Base-by-base conservation (phyloP, 2,797 vertebrate species). In the Platalea minor region DNA sequence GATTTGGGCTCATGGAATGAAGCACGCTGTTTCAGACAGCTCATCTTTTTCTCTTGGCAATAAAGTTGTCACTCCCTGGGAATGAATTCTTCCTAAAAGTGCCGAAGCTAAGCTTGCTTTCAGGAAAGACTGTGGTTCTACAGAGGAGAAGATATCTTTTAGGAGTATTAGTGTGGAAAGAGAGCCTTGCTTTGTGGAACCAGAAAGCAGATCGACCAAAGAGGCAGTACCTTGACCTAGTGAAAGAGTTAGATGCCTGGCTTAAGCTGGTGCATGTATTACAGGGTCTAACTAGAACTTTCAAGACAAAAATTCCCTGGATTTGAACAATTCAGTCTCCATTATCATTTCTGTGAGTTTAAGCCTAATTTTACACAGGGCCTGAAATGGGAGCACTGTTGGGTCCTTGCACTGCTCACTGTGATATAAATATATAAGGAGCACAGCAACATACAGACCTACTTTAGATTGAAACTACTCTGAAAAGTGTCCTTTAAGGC, bases 401-500 rank as follows among this genome's bases (percentile, higher is more conserved):
- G 63, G 31, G 76, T 91, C 93, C 82, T 68, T 79, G 69, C 46
- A 84, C 70, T 79, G 53, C 57, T 89, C 74, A 39, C 37, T 8
- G 19, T 4, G 10, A 39, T 46, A 76, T 63, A 56, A 77, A 88
- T 83, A 75, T 9, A 53, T 37, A 73, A 78, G 82, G 39, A 95
- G 50, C 56, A 74, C 50, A 83, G 65, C 37, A 88, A 93, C 53
- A 65, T 53, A 83, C 23, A 89, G 73, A 67, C 46, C 48, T 61
- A 48, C 72, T 80, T 94, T 64, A 86, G 59, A 89, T 5, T 79
- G 90, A 91, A 94, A 85, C 70, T 88, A 69, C 45, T 75, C 81
- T 95, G 91, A 96, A 96, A 96, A 97, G 64, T 95, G 82, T 88
- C 88, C 94, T 97, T 96, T 96, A 97, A 96, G 83, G 93, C 48